Percentiles rank a stretch among this genome's conserved stretches.
Evolutionary conservation across 2,113 vertebrate species (phyloP).

Genomic region (Malurus cyaneus): DNA sequence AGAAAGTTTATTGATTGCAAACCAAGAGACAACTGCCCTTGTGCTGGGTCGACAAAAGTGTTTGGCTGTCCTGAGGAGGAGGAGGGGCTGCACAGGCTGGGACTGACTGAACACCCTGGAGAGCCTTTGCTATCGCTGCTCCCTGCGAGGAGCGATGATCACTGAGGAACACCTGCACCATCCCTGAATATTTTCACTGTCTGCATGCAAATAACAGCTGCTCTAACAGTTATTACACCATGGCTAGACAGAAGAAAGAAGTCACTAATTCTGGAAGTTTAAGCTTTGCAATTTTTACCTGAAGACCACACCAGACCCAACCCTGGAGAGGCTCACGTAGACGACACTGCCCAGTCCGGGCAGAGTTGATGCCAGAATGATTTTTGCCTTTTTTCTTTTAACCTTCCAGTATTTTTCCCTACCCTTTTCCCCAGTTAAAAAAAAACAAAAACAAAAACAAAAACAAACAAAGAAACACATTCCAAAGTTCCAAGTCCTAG

Average conservation of each 20-base stretch:
- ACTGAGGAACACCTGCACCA: background rate
- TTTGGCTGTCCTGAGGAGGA: background rate
- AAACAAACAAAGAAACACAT: too few relatives aligned
- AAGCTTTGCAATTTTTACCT: background rate
- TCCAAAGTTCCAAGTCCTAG: too few relatives aligned
- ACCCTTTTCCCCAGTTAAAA: too few relatives aligned
- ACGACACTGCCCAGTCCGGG: background rate
- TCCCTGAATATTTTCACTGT: background rate
- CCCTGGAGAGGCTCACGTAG: fast-evolving
- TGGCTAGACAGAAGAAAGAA: background rate
- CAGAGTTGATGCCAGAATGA: background rate
- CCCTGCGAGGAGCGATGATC: background rate
- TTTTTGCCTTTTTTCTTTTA: too few relatives aligned
- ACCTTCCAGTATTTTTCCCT: too few relatives aligned
- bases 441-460: too few relatives aligned
- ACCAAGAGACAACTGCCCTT: background rate
- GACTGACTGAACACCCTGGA: background rate
- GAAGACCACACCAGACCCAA: background rate
- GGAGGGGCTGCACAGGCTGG: background rate
- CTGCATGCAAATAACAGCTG: background rate
- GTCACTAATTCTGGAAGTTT: background rate
- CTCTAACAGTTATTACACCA: background rate
- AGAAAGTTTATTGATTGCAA: background rate
- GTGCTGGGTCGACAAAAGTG: background rate
- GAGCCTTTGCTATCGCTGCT: background rate